Evolutionary conservation across 1,140 invertebrate species (phyloP).

Genomic region (Amyelois transitella): DNA sequence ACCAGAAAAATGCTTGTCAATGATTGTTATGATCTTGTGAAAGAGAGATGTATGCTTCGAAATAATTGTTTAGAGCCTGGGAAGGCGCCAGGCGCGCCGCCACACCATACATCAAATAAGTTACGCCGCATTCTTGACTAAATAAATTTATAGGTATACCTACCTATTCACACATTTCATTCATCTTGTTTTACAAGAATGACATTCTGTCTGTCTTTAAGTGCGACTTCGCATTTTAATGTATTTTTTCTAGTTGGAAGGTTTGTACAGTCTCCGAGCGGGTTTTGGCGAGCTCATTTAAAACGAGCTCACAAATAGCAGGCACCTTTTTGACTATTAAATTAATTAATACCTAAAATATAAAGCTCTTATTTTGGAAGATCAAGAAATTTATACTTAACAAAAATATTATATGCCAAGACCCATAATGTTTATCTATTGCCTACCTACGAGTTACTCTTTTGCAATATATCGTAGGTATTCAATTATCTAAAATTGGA

Average conservation of each 20-base stretch:
- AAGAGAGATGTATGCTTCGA: slow-evolving; percentile 17
- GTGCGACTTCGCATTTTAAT: slow-evolving; percentile 34
- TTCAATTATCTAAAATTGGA: neutral
- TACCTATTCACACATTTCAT: slow-evolving; percentile 34
- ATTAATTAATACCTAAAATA: neutral
- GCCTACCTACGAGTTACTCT: too few relatives aligned
- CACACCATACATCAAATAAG: slow-evolving; percentile 14
- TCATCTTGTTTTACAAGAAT: slow-evolving; percentile 27
- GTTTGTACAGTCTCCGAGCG: slow-evolving; percentile 20
- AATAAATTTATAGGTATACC: slow-evolving; percentile 17
- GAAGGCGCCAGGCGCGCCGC: slow-evolving; percentile 19
- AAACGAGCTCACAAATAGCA: slow-evolving; percentile 13
- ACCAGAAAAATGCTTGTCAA: slow-evolving; percentile 25
- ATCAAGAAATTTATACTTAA: too few relatives aligned
- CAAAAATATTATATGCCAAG: too few relatives aligned
- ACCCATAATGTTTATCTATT: too few relatives aligned
- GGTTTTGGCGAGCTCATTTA: slow-evolving; percentile 19
- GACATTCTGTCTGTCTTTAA: slow-evolving; percentile 30
- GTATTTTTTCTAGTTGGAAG: slow-evolving; percentile 25
- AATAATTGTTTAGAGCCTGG: slow-evolving; percentile 20
- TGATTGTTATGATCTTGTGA: slow-evolving; percentile 22
- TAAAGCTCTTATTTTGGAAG: neutral
- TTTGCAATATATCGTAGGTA: too few relatives aligned
- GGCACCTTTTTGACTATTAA: slow-evolving; percentile 9
- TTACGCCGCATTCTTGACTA: slow-evolving; percentile 16